Evolutionary conservation across 2,113 vertebrate species (phyloP).

Genomic region (Peromyscus leucopus): DNA sequence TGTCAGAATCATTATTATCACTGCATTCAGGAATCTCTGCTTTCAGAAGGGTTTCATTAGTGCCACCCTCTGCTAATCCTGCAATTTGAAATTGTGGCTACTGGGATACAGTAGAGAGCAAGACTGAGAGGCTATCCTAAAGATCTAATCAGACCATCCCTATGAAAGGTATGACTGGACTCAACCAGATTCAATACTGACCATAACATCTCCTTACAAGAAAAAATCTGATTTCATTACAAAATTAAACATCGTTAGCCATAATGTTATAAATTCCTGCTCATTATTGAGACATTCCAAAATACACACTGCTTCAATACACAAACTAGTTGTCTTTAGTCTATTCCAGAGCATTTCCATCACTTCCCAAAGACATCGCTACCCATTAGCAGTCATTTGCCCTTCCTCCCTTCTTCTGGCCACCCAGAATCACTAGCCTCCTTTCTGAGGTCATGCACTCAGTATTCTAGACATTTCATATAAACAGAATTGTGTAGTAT

Average conservation of each 20-base stretch:
- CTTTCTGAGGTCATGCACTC: neutral
- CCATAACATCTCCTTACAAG: neutral
- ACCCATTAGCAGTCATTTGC: neutral
- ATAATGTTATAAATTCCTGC: neutral
- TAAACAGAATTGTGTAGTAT: neutral
- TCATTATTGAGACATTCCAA: neutral
- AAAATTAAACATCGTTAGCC: neutral
- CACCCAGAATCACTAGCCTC: neutral
- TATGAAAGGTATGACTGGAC: neutral
- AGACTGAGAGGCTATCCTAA: neutral
- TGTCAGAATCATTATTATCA: neutral
- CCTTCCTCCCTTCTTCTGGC: neutral
- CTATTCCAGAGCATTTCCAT: slow-evolving; percentile 21
- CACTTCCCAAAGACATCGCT: neutral
- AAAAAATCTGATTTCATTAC: neutral
- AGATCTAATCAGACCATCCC: neutral
- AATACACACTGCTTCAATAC: neutral
- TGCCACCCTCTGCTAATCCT: neutral
- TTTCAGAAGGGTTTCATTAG: neutral
- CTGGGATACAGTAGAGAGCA: neutral
- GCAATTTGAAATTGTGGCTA: neutral
- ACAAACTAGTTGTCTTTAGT: neutral
- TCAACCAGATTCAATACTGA: neutral
- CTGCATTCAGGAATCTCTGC: neutral
- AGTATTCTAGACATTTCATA: neutral